Evolutionary conservation across 2,113 vertebrate genomes (phyloP), one percentile per base, ranked within the genome.

Genomic region (Bothrops jararaca): DNA sequence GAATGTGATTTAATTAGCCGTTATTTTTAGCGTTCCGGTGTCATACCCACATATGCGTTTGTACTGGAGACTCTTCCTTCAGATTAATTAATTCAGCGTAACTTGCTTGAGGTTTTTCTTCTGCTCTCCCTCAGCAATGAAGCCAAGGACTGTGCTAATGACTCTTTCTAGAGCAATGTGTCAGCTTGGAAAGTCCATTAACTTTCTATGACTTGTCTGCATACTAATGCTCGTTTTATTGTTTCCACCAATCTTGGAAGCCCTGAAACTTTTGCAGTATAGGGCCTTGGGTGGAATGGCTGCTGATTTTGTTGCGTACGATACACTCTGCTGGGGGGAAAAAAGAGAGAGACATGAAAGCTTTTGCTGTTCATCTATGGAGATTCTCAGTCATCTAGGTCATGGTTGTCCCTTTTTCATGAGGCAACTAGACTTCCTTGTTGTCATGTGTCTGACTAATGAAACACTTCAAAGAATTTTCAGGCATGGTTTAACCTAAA

Each of bases 141-240:
- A 96, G 90, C 87, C 92, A 95, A 95, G 80, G 90, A 95, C 91
- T 8, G 1, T 92, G 86, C 90, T 96, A 96, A 96, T 95, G 95
- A 96, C 89, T 95, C 93, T 97, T 89, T 95, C 94, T 58, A 94
- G 89, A 95, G 90, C 34, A 93, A 93, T 92, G 92, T 95, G 91
- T 95, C 95, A 88, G 86, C 93, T 96, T 96, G 96, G 96, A 94
- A 95, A 96, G 95, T 94, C 94, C 58, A 95, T 97, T 96, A 96
- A 94, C 92, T 96, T 96, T 94, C 94, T 94, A 22, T 94, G 92
- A 95, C 94, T 96, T 96, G 74, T 96, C 93, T 93, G 94, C 93
- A 92, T 92, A 57, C 91, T 95, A 94, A 94, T 90, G 89, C 34
- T 95, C 86, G 95, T 96, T 94, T 93, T 74, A 93, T 95, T 95